Evolutionary conservation across 1,140 invertebrate species (phyloP).

Genomic region (Mylabris phalerata): DNA sequence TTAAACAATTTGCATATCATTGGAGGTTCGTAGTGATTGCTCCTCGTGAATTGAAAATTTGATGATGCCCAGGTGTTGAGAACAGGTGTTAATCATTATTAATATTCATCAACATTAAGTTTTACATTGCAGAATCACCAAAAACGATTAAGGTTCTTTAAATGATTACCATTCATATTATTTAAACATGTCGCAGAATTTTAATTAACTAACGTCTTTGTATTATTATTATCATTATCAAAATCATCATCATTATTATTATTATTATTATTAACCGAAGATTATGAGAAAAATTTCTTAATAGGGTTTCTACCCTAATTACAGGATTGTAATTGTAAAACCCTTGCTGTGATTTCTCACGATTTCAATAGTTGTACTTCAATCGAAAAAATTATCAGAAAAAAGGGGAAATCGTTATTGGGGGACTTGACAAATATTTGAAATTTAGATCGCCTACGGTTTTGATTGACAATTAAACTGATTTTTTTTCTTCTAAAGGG

Average conservation of each 20-base stretch:
- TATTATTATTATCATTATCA: no score
- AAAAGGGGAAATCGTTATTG: no score
- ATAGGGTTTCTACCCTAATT: no score
- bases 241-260: no score
- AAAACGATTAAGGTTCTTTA: constrained; percentile 9
- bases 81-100: constrained; percentile 17
- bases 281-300: no score
- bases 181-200: constrained; percentile 9
- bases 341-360: constrained; percentile 22
- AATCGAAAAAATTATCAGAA: no score
- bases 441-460: no score
- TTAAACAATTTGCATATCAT: constrained; percentile 3
- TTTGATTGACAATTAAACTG: no score
- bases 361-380: not conserved
- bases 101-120: constrained; percentile 4
- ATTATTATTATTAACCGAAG: no score
- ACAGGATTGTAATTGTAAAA: not conserved
- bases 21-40: constrained; percentile 1
- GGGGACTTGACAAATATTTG: no score
- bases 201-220: not conserved
- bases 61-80: constrained; percentile 15
- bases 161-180: constrained; percentile 9
- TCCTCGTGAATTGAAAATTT: constrained; percentile 13
- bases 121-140: constrained; percentile 16
- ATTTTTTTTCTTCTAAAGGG: no score